phyloP scores from a whole-genome alignment of 2,888 invertebrate species.

The Cenopis cana region DNA sequence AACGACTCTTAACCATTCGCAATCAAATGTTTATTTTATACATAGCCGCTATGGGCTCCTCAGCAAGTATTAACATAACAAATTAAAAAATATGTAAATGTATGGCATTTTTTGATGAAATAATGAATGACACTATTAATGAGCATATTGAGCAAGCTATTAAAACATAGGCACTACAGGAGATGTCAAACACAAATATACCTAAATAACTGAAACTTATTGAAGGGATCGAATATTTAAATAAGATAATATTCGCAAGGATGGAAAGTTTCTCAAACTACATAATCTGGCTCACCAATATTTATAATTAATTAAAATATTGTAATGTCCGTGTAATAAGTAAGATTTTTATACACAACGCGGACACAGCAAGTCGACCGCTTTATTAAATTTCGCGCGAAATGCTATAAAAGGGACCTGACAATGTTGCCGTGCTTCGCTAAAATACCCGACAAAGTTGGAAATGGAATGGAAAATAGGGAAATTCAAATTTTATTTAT shows the following conservation, averaged over 20 bases:
- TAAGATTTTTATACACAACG: neutral
- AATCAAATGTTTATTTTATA: too few relatives aligned
- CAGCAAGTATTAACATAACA: too few relatives aligned
- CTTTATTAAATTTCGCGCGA: conserved; percentile 24
- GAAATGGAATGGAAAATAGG: conserved; percentile 29
- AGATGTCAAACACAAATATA: neutral
- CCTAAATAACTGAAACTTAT: neutral
- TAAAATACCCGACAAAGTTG: conserved; percentile 30
- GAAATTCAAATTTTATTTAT: conserved; percentile 37
- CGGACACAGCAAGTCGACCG: conserved; percentile 2
- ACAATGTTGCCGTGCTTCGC: conserved; percentile 14
- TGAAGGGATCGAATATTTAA: neutral
- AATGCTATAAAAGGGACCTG: conserved; percentile 13
- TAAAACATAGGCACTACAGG: too few relatives aligned
- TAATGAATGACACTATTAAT: too few relatives aligned
- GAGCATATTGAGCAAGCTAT: too few relatives aligned
- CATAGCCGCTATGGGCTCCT: too few relatives aligned
- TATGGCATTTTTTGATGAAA: too few relatives aligned
- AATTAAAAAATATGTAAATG: too few relatives aligned
- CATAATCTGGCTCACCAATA: neutral
- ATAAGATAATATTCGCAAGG: neutral
- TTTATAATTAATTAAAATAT: neutral
- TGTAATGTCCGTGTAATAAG: neutral
- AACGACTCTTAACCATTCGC: neutral
- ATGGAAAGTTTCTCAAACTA: neutral